phyloP scores from a whole-genome alignment of 2,113 vertebrate genomes.

The Embiotoca jacksoni region DNA sequence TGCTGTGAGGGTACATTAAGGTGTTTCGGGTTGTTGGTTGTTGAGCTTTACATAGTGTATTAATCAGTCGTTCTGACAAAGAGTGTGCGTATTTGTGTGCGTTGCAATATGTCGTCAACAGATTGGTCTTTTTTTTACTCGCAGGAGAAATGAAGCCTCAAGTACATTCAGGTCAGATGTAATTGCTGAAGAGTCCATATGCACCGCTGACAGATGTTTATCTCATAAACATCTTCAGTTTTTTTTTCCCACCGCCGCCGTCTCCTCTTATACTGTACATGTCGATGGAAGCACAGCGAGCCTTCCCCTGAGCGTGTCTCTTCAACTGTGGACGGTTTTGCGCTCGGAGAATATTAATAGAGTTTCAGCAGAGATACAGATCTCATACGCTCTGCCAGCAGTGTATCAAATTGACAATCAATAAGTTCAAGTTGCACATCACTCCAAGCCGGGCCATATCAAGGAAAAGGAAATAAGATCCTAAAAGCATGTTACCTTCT shows the following conservation, averaged over 20 bases:
- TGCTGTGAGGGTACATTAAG: conserved; percentile 3
- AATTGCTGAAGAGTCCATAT: conserved; percentile 9
- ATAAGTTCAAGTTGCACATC: conserved; percentile 61
- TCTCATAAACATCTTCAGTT: conserved; percentile 22
- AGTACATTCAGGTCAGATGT: conserved; percentile 8
- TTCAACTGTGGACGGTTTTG: conserved; percentile 17
- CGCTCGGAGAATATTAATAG: conserved; percentile 61
- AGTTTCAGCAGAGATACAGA: conserved; percentile 38
- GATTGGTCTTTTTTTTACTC: background rate
- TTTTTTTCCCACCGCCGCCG: conserved; percentile 1
- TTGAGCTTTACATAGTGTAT: conserved; percentile 3
- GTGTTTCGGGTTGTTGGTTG: background rate
- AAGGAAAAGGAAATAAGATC: conserved; percentile 52
- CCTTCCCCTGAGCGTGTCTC: conserved; percentile 28
- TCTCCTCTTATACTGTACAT: conserved; percentile 14
- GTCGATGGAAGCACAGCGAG: conserved; percentile 21
- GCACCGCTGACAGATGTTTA: conserved; percentile 28
- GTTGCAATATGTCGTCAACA: background rate
- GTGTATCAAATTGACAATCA: conserved; percentile 63
- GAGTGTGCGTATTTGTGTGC: background rate
- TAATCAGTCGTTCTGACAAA: background rate
- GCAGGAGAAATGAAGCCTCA: background rate
- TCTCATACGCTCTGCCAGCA: conserved; percentile 39
- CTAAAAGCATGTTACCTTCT: conserved; percentile 18
- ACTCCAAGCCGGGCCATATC: conserved; percentile 13